Percentiles rank a stretch among this genome's conserved stretches.
Conservation (phyloP, 2,113 vertebrate species). For the Zapus hudsonius region DNA sequence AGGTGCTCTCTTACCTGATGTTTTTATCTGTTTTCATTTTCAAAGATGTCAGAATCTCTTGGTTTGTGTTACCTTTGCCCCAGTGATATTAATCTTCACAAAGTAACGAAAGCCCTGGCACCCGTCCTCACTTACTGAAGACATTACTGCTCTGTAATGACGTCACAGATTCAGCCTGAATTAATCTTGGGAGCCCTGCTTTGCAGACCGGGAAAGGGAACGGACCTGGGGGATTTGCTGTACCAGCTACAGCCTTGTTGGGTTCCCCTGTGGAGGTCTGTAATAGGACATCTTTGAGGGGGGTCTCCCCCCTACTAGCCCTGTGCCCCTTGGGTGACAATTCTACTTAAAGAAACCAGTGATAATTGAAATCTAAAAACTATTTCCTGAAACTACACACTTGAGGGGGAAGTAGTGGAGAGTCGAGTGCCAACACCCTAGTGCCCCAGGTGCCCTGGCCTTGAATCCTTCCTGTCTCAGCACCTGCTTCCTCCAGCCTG, state of each 20-base stretch:
- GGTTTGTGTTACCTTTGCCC: neutral
- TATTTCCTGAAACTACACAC: neutral
- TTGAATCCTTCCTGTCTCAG: neutral
- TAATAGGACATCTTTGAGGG: too few species aligned
- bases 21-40: neutral
- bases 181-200: neutral
- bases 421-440: neutral
- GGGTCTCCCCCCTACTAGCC: too few species aligned
- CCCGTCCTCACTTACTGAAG: neutral
- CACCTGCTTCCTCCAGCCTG: neutral
- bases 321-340: neutral
- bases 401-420: neutral
- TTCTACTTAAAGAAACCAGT: neutral
- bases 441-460: too few species aligned
- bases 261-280: too few species aligned
- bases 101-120: neutral
- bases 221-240: too few species aligned
- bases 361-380: neutral
- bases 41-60: neutral
- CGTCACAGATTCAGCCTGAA: neutral
- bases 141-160: neutral
- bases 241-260: neutral
- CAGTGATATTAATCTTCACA: neutral
- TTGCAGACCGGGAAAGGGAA: neutral
- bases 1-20: neutral